Conservation (phyloP, 2,797 vertebrate genomes). For the Melanotaenia pygmaea region DNA sequence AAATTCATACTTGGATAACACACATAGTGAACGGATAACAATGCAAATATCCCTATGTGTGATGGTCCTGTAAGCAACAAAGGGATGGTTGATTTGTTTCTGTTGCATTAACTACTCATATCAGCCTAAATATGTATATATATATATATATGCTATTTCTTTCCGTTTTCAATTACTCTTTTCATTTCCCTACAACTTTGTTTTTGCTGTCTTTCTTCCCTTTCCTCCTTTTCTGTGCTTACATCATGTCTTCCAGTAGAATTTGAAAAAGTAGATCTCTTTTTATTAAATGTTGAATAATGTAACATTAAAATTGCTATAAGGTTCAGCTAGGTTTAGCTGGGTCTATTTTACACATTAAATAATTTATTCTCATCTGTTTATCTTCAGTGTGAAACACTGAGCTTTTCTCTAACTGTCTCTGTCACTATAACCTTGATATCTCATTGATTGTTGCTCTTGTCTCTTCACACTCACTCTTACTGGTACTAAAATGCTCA, state of each 20-base stretch:
- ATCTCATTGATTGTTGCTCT: neutral
- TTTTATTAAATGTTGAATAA: neutral
- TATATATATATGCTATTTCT: neutral
- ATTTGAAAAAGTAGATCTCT: neutral
- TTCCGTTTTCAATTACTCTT: neutral
- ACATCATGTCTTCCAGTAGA: neutral
- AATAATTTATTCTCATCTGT: neutral
- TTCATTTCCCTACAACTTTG: neutral
- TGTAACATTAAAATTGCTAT: neutral
- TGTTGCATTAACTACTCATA: neutral
- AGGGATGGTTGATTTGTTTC: too few species aligned
- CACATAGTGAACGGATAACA: too few species aligned
- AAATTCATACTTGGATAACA: too few species aligned
- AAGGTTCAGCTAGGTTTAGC: neutral
- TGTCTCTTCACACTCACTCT: neutral
- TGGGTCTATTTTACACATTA: neutral
- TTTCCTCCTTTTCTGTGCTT: neutral
- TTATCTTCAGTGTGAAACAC: neutral
- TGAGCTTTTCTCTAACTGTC: neutral
- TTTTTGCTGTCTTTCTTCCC: neutral
- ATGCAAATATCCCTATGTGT: too few species aligned
- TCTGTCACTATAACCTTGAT: neutral
- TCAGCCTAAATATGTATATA: neutral
- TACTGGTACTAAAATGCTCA: neutral
- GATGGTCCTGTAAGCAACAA: too few species aligned